Evolutionary conservation across 2,113 vertebrate genomes (phyloP).

Genomic region (Cephalopterus ornatus): DNA sequence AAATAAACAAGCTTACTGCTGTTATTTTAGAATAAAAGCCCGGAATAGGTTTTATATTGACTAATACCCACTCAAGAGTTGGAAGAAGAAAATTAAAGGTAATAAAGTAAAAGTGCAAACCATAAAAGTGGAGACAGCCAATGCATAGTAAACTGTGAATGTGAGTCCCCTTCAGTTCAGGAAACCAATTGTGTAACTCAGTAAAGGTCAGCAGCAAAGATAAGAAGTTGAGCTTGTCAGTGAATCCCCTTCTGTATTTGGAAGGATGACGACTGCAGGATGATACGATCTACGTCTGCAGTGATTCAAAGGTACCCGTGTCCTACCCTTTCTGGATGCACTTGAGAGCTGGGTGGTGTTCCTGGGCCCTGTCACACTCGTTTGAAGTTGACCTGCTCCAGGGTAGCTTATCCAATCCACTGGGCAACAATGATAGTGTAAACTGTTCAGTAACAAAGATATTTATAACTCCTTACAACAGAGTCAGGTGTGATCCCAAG

Average conservation of each 20-base stretch:
- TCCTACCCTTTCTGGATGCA: background rate
- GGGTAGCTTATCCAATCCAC: background rate
- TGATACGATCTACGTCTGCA: conserved; percentile 2
- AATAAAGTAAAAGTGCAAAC: conserved; percentile 70
- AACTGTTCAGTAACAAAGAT: background rate
- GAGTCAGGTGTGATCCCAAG: background rate
- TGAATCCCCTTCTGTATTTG: conserved; percentile 52
- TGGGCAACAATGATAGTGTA: background rate
- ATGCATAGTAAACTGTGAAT: conserved; percentile 20
- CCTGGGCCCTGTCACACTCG: fast-evolving
- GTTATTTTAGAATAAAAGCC: conserved; percentile 70
- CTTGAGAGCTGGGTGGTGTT: background rate
- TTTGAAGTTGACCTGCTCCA: background rate
- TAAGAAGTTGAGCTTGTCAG: conserved; percentile 45
- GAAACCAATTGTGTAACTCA: conserved; percentile 7
- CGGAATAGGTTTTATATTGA: conserved; percentile 68
- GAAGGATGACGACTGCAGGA: background rate
- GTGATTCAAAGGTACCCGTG: background rate
- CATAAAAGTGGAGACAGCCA: conserved; percentile 9
- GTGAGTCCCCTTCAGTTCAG: background rate
- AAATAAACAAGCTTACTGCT: conserved; percentile 70
- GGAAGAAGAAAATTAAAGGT: conserved; percentile 71
- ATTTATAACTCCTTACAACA: background rate
- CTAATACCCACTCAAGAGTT: conserved; percentile 61
- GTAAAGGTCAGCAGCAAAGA: conserved; percentile 55